These are phyloP conservation scores for Psylliodes chrysocephalus DNA, from an alignment of 2,888 invertebrate species.

Conservation along the genomic window DNA sequence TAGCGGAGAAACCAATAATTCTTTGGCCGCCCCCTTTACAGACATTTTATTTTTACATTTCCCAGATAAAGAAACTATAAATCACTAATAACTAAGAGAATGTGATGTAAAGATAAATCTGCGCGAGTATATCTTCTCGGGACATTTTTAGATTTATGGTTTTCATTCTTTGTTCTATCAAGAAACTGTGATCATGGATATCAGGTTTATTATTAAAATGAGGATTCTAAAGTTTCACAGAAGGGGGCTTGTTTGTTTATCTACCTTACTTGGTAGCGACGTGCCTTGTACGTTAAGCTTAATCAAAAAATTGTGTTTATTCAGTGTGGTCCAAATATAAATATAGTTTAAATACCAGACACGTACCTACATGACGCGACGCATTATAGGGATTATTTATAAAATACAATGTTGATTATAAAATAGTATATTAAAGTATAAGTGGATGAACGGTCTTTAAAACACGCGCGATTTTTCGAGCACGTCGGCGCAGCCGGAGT, in stretches of 20 bases:
- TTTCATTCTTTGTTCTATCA: slow-evolving; percentile 46
- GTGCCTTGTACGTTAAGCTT: slow-evolving; percentile 31
- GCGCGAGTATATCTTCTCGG: slow-evolving; percentile 48
- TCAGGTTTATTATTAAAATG: slow-evolving; percentile 42
- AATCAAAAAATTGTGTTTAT: slow-evolving; percentile 37
- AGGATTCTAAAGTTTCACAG: slow-evolving; percentile 42
- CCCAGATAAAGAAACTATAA: slow-evolving; percentile 52
- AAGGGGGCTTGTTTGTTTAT: slow-evolving; percentile 41
- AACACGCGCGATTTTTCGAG: too few relatives aligned
- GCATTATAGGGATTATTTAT: too few relatives aligned
- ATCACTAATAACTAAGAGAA: slow-evolving; percentile 53
- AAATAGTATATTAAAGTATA: too few relatives aligned
- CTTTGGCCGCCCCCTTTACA: slow-evolving; percentile 40
- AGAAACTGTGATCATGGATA: slow-evolving; percentile 37
- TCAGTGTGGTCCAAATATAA: slow-evolving; percentile 38
- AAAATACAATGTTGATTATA: too few relatives aligned
- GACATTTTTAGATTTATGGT: slow-evolving; percentile 43
- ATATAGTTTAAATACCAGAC: slow-evolving; percentile 30
- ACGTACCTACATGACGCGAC: too few relatives aligned
- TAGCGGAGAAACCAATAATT: slow-evolving; percentile 42
- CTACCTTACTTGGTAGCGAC: slow-evolving; percentile 21
- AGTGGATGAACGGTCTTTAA: too few relatives aligned
- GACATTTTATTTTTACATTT: slow-evolving; percentile 51
- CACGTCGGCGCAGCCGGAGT: too few relatives aligned
- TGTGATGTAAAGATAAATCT: slow-evolving; percentile 54